These are phyloP conservation scores for Meteorus sp. DNA, from an alignment of 1,140 invertebrate genomes.

Conservation along the genomic window DNA sequence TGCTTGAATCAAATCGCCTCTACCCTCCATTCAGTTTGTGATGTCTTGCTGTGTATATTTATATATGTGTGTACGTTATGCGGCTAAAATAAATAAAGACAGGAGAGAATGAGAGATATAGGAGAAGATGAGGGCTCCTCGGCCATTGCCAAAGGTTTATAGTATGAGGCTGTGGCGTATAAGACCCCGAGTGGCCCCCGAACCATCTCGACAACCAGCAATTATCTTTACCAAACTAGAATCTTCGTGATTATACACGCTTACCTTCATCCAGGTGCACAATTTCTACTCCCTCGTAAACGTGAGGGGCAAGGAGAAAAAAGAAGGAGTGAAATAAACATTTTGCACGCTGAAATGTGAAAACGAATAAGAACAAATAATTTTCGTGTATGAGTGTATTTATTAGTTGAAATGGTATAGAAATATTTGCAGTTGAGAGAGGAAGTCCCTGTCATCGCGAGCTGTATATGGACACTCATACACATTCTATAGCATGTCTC, in stretches of 20 bases:
- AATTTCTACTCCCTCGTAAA: constrained; percentile 24
- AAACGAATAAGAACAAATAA: too few relatives aligned
- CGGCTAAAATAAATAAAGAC: not conserved
- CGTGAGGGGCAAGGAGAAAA: too few relatives aligned
- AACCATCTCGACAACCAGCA: constrained; percentile 51
- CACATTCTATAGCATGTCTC: not conserved
- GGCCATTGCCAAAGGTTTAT: constrained; percentile 8
- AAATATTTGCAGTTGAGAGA: not conserved
- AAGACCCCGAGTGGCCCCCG: too few relatives aligned
- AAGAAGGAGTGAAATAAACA: too few relatives aligned
- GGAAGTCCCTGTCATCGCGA: constrained; percentile 11
- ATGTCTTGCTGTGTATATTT: too few relatives aligned
- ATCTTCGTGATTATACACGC: constrained; percentile 52
- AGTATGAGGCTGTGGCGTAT: too few relatives aligned
- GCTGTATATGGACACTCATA: not conserved
- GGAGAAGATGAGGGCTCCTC: not conserved
- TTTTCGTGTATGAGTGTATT: not conserved
- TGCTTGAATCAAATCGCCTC: too few relatives aligned
- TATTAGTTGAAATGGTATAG: not conserved
- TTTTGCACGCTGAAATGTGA: not conserved
- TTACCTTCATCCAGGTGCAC: constrained; percentile 40
- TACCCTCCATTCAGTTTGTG: too few relatives aligned
- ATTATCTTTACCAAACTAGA: constrained; percentile 58
- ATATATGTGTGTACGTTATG: not conserved
- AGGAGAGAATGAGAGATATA: constrained; percentile 10